A percentile compares a stretch with the other conserved stretches of the same genome.
Evolutionary conservation across 2,113 vertebrate genomes (phyloP).

Genomic region (Brachyistius frenatus): DNA sequence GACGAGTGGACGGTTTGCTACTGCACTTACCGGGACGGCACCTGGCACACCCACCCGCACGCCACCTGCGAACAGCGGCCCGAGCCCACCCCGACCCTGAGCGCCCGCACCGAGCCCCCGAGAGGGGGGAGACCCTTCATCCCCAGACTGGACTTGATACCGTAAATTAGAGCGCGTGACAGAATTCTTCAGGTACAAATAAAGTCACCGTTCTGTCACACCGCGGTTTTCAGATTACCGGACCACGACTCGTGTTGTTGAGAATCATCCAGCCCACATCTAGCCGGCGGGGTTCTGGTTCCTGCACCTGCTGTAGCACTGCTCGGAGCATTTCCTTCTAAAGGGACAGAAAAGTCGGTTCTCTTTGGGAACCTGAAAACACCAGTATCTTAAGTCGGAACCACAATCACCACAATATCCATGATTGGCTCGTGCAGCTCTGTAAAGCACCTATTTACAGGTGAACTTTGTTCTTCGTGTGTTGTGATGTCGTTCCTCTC

Average conservation of each 20-base stretch:
- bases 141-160: constrained; percentile 78
- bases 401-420: not conserved
- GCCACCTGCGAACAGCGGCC: constrained; percentile 62
- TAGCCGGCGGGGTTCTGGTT: not conserved
- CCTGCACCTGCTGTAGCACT: not conserved
- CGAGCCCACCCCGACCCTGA: constrained; percentile 42
- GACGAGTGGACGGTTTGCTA: constrained; percentile 79
- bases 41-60: constrained; percentile 81
- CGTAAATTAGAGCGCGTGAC: constrained; percentile 52
- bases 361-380: not conserved
- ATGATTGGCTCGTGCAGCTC: not conserved
- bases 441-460: not conserved
- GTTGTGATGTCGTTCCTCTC: no score
- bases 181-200: not conserved
- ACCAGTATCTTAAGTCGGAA: no score
- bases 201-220: not conserved
- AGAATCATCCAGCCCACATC: not conserved
- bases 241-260: not conserved
- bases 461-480: not conserved
- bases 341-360: not conserved
- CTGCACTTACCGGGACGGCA: constrained; percentile 82
- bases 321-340: not conserved
- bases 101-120: constrained; percentile 33
- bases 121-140: constrained; percentile 34
- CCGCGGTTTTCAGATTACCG: not conserved